These are phyloP conservation scores for Ammodytes dubius DNA, from an alignment of 2,113 vertebrate species.

Conservation along the genomic window DNA sequence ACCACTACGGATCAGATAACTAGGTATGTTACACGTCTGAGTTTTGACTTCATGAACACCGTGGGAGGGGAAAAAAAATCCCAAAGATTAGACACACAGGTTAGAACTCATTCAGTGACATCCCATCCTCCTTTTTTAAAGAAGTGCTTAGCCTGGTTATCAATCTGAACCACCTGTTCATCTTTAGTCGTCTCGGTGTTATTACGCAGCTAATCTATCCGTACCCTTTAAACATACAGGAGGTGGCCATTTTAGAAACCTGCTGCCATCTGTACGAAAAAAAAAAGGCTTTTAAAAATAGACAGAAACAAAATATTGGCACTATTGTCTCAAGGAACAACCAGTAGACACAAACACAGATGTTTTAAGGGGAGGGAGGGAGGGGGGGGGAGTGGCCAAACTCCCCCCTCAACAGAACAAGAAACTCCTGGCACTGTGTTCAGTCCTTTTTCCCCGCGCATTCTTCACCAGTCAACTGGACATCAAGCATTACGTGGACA, in stretches of 20 bases:
- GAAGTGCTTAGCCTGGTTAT: conserved; percentile 51
- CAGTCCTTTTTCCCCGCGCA: conserved; percentile 40
- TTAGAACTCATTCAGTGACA: conserved; percentile 63
- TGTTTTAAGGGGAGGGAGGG: conserved; percentile 43
- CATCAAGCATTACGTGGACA: conserved; percentile 48
- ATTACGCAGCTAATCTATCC: conserved; percentile 78
- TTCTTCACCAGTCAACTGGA: conserved; percentile 56
- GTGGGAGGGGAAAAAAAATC: conserved; percentile 51
- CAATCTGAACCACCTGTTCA: conserved; percentile 60
- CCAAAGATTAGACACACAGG: conserved; percentile 65
- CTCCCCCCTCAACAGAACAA: conserved; percentile 43
- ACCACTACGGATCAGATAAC: conserved; percentile 83
- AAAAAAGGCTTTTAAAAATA: conserved; percentile 68
- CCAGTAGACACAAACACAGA: conserved; percentile 77
- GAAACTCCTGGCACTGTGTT: conserved; percentile 49
- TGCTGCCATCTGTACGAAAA: conserved; percentile 63
- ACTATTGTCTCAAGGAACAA: conserved; percentile 80
- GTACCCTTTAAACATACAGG: conserved; percentile 76
- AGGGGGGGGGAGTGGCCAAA: conserved; percentile 30
- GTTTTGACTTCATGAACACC: conserved; percentile 79
- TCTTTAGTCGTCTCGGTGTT: conserved; percentile 66
- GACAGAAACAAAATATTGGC: conserved; percentile 82
- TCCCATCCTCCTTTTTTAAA: conserved; percentile 38
- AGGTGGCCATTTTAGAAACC: conserved; percentile 77
- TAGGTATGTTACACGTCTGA: conserved; percentile 83